Evolutionary conservation across 2,888 invertebrate species (phyloP), one percentile per base, ranked within the genome.

Genomic region (Xanthorhoe spadicearia): DNA sequence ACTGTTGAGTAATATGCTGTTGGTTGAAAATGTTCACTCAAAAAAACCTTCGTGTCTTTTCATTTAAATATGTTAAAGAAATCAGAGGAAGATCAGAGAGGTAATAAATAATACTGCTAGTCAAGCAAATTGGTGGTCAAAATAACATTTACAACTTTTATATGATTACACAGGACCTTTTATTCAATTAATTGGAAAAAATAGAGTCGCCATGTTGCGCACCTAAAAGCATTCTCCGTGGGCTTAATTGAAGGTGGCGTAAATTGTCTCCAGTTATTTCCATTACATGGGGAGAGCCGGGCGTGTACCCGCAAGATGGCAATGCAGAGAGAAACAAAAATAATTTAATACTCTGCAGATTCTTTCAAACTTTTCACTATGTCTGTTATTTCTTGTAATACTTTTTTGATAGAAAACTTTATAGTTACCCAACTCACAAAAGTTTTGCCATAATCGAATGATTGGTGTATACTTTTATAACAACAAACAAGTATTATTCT

Each of bases 161-260:
- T 49, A 50, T 50, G 38, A 49, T 15, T 43, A 38, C 49, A 17
- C 38, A 50, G 10, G 9, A 38, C 2, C 50, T 10, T 50, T 62
- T 62, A 54, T 54, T 54, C 10, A 56, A 62, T 61, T 61, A 69
- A 73, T 70, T 66, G 43, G 60, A 66, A 57, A 73, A 72, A 73
- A 66, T 35, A 66, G 60, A 63, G 35, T 23, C 54, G 55, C 66
- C 60, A 61, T 71, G 68, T 75, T 70, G 63, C 67, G 64, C 62
- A 69, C 52, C 68, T 74, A 72, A 75, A 76, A 78, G 72, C 75
- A 72, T 76, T 79, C 66, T 74, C 71, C 71, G 65, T 52, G 35
- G 15, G 56, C 71, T 74, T 80, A 77, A 80, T 80, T 80, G 77
- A 66, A 74, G 71, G 68, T 70, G 69, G 66, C 70, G 74, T 73